Conservation (phyloP, 1,140 invertebrate genomes). For the Manduca sexta region DNA sequence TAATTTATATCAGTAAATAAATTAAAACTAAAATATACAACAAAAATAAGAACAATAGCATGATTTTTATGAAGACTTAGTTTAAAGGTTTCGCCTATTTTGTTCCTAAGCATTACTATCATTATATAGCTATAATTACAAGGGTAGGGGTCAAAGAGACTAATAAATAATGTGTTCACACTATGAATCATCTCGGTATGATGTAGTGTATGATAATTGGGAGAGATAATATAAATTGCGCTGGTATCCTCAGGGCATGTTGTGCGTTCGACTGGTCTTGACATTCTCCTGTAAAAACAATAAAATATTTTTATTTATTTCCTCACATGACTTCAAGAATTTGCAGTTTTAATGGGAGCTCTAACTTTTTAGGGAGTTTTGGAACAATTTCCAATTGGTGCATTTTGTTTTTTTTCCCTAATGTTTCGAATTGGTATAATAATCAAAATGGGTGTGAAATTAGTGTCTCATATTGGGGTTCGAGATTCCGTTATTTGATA, state of each 20-base stretch:
- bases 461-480: too few species aligned
- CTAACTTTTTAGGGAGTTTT: too few species aligned
- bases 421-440: too few species aligned
- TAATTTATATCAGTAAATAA: not conserved
- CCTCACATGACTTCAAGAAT: too few species aligned
- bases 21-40: not conserved
- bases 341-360: too few species aligned
- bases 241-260: constrained; percentile 24
- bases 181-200: constrained; percentile 58
- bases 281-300: constrained; percentile 51
- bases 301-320: not conserved
- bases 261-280: constrained; percentile 55
- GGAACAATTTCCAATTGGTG: too few species aligned
- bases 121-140: constrained; percentile 27
- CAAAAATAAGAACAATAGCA: not conserved
- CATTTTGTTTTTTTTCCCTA: too few species aligned
- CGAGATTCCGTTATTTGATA: too few species aligned
- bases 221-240: constrained; percentile 14
- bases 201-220: constrained; percentile 39
- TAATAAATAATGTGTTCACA: constrained; percentile 7
- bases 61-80: not conserved
- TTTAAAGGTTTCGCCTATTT: constrained; percentile 8
- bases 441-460: too few species aligned
- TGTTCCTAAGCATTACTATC: constrained; percentile 22
- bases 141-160: constrained; percentile 18